A percentile compares a stretch with the other conserved stretches of the same genome.
Conservation (phyloP, 2,888 invertebrate genomes). For the Lacanobia oleracea region DNA sequence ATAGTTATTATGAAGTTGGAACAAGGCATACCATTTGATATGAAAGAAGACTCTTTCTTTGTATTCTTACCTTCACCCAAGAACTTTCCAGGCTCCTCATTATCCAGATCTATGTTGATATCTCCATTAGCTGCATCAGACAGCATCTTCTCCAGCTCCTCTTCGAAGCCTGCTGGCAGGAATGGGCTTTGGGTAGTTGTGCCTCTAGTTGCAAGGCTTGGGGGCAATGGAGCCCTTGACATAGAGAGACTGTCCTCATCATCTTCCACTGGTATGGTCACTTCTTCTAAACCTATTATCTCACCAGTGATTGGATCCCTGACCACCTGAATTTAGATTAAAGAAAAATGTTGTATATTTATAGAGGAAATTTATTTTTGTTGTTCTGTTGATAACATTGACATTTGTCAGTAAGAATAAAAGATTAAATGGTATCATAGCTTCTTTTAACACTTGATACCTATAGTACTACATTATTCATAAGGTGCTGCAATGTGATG, state of each 20-base stretch:
- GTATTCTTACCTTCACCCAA: conserved; percentile 85
- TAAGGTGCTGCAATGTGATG: background rate
- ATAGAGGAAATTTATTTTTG: no score
- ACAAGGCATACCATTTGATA: background rate
- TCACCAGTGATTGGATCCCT: conserved; percentile 94
- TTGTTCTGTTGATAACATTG: background rate
- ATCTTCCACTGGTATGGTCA: conserved; percentile 87
- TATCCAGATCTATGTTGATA: conserved; percentile 83
- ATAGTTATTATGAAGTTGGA: background rate
- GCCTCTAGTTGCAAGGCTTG: conserved; percentile 93
- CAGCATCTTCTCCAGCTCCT: conserved; percentile 87
- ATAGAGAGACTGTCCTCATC: conserved; percentile 92
- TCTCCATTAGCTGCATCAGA: conserved; percentile 79
- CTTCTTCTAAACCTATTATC: conserved; percentile 91
- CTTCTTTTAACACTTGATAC: background rate
- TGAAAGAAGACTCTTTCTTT: background rate
- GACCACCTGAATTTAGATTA: conserved; percentile 86
- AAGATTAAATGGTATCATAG: background rate
- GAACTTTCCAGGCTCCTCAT: conserved; percentile 85
- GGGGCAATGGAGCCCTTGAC: conserved; percentile 94
- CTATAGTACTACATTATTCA: background rate
- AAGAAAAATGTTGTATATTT: background rate
- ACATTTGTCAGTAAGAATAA: background rate
- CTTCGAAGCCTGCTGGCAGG: conserved; percentile 95
- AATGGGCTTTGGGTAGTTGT: conserved; percentile 96